A percentile compares a stretch with the other conserved stretches of the same genome.
Conservation (phyloP, 2,888 invertebrate species). For the Netelia inedita region DNA sequence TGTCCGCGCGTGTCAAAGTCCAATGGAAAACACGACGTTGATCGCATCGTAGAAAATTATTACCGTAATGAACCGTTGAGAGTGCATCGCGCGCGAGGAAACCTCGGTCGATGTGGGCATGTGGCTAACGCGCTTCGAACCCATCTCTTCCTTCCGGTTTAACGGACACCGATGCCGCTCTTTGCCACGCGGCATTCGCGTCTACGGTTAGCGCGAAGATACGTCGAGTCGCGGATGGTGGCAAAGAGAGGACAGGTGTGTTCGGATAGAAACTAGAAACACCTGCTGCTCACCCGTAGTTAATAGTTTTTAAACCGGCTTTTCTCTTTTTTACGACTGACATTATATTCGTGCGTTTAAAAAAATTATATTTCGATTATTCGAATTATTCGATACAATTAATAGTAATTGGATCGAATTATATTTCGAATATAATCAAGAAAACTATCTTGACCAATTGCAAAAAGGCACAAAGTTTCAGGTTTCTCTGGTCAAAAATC, state of each 20-base stretch:
- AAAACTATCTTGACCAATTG: no score
- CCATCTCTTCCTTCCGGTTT: constrained; percentile 66
- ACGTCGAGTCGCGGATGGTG: constrained; percentile 55
- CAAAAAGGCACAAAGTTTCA: no score
- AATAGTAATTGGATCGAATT: no score
- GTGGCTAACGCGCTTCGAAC: constrained; percentile 46
- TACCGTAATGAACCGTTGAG: constrained; percentile 38
- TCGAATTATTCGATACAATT: no score
- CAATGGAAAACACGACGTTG: background rate
- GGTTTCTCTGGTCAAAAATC: no score
- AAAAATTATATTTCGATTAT: no score
- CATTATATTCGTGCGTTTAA: background rate
- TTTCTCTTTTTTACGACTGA: constrained; percentile 30
- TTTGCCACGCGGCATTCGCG: background rate
- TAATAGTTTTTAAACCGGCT: constrained; percentile 47
- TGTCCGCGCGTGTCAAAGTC: background rate
- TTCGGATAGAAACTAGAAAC: constrained; percentile 62
- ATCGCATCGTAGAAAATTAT: constrained; percentile 45
- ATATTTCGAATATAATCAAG: no score
- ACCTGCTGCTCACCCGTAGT: constrained; percentile 54
- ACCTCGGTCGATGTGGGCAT: constrained; percentile 15
- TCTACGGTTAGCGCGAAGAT: constrained; percentile 2
- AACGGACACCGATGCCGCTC: constrained; percentile 64
- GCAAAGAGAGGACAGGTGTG: constrained; percentile 61
- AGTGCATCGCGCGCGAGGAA: constrained; percentile 45